Base-by-base conservation (phyloP, 2,888 invertebrate species). In the Electrophaes corylata region DNA sequence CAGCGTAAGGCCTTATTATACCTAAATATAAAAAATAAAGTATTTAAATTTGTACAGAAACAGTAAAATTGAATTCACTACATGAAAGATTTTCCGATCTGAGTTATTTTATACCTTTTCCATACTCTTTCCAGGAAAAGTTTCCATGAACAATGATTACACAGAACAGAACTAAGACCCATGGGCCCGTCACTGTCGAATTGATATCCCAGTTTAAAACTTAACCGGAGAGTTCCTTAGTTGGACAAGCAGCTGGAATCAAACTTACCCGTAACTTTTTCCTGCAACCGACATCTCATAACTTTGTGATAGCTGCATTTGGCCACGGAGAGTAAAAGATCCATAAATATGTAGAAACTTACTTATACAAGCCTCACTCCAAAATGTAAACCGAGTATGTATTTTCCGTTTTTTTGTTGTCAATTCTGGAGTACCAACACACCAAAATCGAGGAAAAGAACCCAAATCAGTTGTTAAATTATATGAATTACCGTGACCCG, bases 291-390 rank as follows among this genome's bases (percentile, higher is more conserved):
- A 58, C 48, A 14, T 35, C 23, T 26, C 46, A 35, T 20, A 46
- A 51, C 51, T 57, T 57, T 52, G 37, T 43, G 47, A 47, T 40
- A 57, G 50, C 44, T 56, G 55, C 57, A 37, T 52, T 23, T 48
- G 26, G 10, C 16, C 26, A 23, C 14, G 16, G 23, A 14, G 35
- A 12, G 6, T 37, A 16, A 35, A 37, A 37, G 37, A 16, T 16
- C 16, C 16, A 10, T 8, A 37, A 8, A 37, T 16, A 37, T 4
- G 31, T 31, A 31, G n/a, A 11, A 11, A n/a, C n/a, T n/a, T n/a
- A 31, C 31, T n/a, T 31, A 6, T 29, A 2, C 10, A 31, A n/a
- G 11, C n/a, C n/a, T 4, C 4, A 6, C 26, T 26, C 26, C 4
- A 4, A n/a, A 12, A 35, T 35, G 5, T 35, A 1, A 12, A 4